Percentiles rank a stretch among this genome's conserved stretches.
These are phyloP conservation scores for Macrosiphum euphorbiae DNA, from an alignment of 2,888 invertebrate genomes.

Conservation along the genomic window DNA sequence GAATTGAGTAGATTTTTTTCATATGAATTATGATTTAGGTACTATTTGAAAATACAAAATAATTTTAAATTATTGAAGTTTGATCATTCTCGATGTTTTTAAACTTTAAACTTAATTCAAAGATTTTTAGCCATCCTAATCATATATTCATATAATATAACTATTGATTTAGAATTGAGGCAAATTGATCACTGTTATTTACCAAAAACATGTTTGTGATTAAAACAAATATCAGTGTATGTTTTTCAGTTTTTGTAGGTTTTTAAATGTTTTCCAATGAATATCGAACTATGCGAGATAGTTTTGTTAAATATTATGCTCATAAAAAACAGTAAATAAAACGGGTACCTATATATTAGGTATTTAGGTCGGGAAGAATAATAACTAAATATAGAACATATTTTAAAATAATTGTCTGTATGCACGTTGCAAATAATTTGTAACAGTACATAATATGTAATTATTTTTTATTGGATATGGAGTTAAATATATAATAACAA, in stretches of 20 bases:
- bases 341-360: not conserved
- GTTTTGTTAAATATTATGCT: not conserved
- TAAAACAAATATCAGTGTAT: not conserved
- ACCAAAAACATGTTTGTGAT: not conserved
- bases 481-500: not conserved
- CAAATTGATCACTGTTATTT: not conserved
- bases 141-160: no score
- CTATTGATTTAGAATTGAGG: not conserved
- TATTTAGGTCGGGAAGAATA: not conserved
- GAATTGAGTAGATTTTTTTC: not conserved
- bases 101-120: not conserved
- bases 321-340: not conserved
- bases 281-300: not conserved
- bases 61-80: not conserved
- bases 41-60: not conserved
- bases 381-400: not conserved
- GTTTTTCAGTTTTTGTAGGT: not conserved
- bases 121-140: not conserved
- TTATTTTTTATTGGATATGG: not conserved
- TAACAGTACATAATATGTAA: not conserved
- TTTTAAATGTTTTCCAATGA: not conserved
- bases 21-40: not conserved
- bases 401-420: not conserved
- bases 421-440: not conserved
- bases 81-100: not conserved